Conservation (phyloP, 2,113 vertebrate genomes). For the Halichoerus grypus region DNA sequence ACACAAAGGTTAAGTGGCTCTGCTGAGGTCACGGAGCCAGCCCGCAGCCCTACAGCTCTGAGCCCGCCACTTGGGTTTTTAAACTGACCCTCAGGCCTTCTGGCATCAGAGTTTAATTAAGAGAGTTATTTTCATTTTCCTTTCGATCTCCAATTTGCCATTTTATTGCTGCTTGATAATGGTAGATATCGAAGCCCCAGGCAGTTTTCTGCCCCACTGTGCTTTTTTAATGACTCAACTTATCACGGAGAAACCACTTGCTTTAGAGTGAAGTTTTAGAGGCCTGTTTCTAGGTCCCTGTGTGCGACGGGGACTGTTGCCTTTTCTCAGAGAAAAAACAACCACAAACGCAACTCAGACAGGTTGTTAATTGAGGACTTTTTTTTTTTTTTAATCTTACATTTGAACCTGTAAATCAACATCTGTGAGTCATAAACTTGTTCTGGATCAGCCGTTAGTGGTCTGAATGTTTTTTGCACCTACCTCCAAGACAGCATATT, state of each 20-base stretch:
- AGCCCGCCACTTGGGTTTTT: not conserved
- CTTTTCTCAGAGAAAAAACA: slow-evolving; percentile 75
- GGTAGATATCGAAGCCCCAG: not conserved
- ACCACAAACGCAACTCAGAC: slow-evolving; percentile 82
- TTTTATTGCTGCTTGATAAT: slow-evolving; percentile 53
- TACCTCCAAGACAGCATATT: slow-evolving; percentile 77
- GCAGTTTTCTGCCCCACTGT: not conserved
- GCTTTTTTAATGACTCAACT: slow-evolving; percentile 44
- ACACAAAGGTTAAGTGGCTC: slow-evolving; percentile 69
- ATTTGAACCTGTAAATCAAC: slow-evolving; percentile 86
- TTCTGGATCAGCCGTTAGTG: slow-evolving; percentile 86
- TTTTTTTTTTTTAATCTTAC: slow-evolving; percentile 53
- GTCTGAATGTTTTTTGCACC: slow-evolving; percentile 85
- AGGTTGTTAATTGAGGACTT: slow-evolving; percentile 79
- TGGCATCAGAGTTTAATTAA: slow-evolving; percentile 69
- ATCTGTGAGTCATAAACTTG: slow-evolving; percentile 88
- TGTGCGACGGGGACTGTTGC: slow-evolving; percentile 35
- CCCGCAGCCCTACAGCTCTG: not conserved
- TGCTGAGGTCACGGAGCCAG: slow-evolving; percentile 66
- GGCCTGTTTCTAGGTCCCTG: slow-evolving; percentile 33
- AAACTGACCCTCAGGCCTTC: slow-evolving; percentile 36
- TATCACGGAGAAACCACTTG: slow-evolving; percentile 41
- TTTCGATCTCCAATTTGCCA: slow-evolving; percentile 19
- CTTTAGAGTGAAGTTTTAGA: not conserved
- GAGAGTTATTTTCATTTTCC: slow-evolving; percentile 63